Percentiles rank a stretch among this genome's conserved stretches.
Evolutionary conservation across 2,113 vertebrate genomes (phyloP).

Genomic region (Psammodynastes pulverulentus): DNA sequence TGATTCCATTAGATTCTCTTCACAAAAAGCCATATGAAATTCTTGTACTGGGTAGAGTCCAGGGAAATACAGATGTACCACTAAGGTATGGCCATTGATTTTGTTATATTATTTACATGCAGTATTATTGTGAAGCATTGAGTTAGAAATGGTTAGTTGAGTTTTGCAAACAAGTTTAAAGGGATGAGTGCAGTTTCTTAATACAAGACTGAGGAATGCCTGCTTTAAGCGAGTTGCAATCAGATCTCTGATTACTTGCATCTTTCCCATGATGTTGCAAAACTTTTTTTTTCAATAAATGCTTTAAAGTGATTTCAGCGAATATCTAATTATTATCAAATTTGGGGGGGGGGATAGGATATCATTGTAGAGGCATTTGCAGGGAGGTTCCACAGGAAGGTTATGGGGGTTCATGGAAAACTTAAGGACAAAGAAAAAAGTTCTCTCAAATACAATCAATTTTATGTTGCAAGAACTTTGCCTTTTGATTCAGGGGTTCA

Average conservation of each 20-base stretch:
- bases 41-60: constrained; percentile 81
- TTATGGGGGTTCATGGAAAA: neutral
- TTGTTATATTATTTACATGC: constrained; percentile 14
- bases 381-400: neutral
- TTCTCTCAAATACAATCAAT: neutral
- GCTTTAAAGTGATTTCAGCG: neutral
- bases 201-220: neutral
- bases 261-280: neutral
- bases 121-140: neutral
- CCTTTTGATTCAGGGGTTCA: neutral
- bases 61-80: constrained; percentile 27
- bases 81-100: constrained; percentile 61
- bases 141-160: neutral
- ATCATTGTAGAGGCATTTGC: neutral
- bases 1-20: constrained; percentile 89
- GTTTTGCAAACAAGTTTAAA: neutral
- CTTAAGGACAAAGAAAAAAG: neutral
- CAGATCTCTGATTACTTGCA: neutral
- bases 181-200: neutral
- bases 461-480: neutral
- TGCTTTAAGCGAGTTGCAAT: neutral
- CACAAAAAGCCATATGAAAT: constrained; percentile 97
- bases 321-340: neutral
- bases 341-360: neutral
- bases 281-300: neutral